phyloP scores from a whole-genome alignment of 2,113 vertebrate genomes.

The Rana temporaria region DNA sequence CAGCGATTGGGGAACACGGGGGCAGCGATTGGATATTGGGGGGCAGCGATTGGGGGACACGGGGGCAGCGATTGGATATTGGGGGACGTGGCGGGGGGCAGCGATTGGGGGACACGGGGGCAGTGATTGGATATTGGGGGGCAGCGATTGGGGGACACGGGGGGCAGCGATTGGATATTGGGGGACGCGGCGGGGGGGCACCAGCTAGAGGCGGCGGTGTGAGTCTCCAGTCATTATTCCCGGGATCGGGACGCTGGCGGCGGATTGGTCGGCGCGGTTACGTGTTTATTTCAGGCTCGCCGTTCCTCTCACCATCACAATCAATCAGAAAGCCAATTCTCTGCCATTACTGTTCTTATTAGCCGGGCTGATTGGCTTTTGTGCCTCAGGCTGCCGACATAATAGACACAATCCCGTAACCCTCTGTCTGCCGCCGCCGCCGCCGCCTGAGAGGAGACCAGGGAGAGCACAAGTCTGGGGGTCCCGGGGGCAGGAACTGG shows the following conservation, averaged over 20 bases:
- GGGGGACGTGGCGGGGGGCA: too few relatives aligned
- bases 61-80: too few relatives aligned
- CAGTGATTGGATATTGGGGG: too few relatives aligned
- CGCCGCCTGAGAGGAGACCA: accelerated
- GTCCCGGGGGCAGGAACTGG: neutral
- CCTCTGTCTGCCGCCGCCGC: too few relatives aligned
- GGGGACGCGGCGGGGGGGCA: too few relatives aligned
- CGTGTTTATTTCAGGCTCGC: neutral
- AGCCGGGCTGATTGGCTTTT: constrained; percentile 12
- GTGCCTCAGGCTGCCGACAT: neutral
- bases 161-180: neutral
- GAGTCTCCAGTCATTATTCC: neutral
- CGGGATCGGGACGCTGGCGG: neutral
- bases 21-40: too few relatives aligned
- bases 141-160: neutral
- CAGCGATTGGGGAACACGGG: too few relatives aligned
- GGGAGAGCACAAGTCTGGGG: too few relatives aligned
- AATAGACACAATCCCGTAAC: neutral
- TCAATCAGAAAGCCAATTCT: neutral
- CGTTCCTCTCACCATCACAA: neutral
- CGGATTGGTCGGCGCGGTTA: accelerated
- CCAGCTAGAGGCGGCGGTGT: neutral
- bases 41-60: too few relatives aligned
- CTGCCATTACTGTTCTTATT: neutral
- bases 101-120: too few relatives aligned